Conservation (phyloP, 2,888 invertebrate genomes). For the Agrochola litura region DNA sequence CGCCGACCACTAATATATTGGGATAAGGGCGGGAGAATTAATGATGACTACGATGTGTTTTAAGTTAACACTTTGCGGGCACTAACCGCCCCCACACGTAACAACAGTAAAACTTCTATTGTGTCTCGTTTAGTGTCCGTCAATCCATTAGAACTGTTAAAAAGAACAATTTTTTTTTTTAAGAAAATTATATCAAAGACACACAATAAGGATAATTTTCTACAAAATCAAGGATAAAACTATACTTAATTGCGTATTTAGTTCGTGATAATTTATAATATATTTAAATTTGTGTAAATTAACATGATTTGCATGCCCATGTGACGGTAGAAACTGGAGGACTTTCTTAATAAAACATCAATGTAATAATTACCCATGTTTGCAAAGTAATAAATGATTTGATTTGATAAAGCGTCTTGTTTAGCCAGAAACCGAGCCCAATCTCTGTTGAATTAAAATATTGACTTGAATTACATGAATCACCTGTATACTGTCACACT, state of each 20-base stretch:
- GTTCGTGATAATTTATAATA: neutral
- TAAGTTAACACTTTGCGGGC: neutral
- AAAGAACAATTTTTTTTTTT: neutral
- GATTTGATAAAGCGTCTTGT: neutral
- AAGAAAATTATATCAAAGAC: neutral
- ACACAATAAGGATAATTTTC: too few species aligned
- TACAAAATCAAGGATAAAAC: neutral
- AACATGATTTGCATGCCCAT: too few species aligned
- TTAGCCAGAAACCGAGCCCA: neutral
- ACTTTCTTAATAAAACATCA: too few species aligned
- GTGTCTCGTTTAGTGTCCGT: neutral
- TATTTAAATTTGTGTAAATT: too few species aligned
- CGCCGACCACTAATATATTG: neutral
- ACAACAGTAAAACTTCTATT: too few species aligned
- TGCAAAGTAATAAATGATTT: too few species aligned
- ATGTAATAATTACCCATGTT: too few species aligned
- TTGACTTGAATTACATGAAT: neutral
- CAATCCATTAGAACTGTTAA: too few species aligned
- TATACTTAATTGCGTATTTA: neutral
- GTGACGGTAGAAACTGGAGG: too few species aligned
- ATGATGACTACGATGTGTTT: neutral
- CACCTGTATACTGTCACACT: neutral
- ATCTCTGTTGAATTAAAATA: neutral
- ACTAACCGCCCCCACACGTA: too few species aligned
- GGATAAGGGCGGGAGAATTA: too few species aligned